phyloP scores from a whole-genome alignment of 2,888 invertebrate genomes.

The Pristionchus maxplancki region DNA sequence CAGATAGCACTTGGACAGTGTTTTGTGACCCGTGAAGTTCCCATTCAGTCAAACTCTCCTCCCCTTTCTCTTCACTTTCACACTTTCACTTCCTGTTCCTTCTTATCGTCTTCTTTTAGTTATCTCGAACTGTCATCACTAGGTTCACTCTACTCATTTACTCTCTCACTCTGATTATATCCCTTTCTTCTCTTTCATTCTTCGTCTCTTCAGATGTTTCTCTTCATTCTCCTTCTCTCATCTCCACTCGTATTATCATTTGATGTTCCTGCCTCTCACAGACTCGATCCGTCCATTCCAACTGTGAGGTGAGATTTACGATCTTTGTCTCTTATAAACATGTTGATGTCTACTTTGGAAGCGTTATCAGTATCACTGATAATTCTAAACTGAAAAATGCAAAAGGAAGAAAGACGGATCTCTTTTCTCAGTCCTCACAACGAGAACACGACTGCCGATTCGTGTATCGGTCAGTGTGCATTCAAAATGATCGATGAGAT shows the following conservation, averaged over 20 bases:
- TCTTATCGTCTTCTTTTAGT: background rate
- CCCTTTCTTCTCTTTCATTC: background rate
- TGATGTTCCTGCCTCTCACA: constrained; percentile 57
- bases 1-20: background rate
- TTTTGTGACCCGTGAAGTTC: constrained; percentile 6
- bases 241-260: constrained; percentile 39
- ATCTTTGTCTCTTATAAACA: too few relatives aligned
- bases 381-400: too few relatives aligned
- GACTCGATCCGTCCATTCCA: constrained; percentile 69
- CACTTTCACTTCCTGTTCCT: constrained; percentile 2
- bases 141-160: background rate
- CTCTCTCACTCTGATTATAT: background rate
- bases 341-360: too few relatives aligned
- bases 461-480: constrained; percentile 75
- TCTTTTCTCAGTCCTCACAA: background rate
- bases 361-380: too few relatives aligned
- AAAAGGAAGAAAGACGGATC: too few relatives aligned
- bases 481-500: constrained; percentile 73
- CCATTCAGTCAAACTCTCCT: constrained; percentile 5
- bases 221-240: background rate
- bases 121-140: constrained; percentile 3
- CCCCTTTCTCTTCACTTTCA: constrained; percentile 9
- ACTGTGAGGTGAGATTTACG: constrained; percentile 65
- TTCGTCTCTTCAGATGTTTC: constrained; percentile 13
- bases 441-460: constrained; percentile 60